Conservation (phyloP, 92 coral and sea anemone genomes). For the Scolanthus callimorphus region DNA sequence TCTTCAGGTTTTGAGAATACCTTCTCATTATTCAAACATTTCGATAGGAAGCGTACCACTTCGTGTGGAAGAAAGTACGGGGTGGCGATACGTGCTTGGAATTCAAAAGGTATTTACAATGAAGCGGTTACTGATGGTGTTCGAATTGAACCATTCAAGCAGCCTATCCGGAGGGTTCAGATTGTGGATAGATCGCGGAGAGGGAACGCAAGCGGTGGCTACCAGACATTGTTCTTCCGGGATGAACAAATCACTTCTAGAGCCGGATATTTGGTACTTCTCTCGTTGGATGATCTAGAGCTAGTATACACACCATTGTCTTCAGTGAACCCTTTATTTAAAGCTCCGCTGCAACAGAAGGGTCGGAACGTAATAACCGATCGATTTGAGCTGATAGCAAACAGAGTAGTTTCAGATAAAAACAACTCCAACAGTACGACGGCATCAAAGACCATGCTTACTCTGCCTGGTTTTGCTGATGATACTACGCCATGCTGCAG, state of each 20-base stretch:
- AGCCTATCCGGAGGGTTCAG: slow-evolving; percentile 9
- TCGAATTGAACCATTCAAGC: slow-evolving; percentile 42
- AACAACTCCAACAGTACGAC: slow-evolving; percentile 6
- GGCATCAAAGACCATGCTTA: slow-evolving; percentile 5
- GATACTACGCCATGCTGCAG: slow-evolving; percentile 65
- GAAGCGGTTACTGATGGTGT: slow-evolving; percentile 81
- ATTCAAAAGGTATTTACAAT: slow-evolving; percentile 62
- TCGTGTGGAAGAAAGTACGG: slow-evolving; percentile 24
- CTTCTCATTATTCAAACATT: slow-evolving; percentile 51
- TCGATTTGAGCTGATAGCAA: slow-evolving; percentile 5
- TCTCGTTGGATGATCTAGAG: slow-evolving; percentile 49
- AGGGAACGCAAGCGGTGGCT: slow-evolving; percentile 50
- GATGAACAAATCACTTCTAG: slow-evolving; percentile 28
- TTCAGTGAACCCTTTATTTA: slow-evolving; percentile 2
- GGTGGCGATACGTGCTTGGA: slow-evolving; percentile 68
- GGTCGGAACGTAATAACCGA: slow-evolving; percentile 5
- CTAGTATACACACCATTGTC: too few species aligned
- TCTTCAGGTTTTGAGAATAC: slow-evolving; percentile 65
- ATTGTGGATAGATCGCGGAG: slow-evolving; percentile 55
- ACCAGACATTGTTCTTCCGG: slow-evolving; percentile 50
- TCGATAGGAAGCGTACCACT: slow-evolving; percentile 49
- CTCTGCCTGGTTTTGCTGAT: slow-evolving; percentile 60
- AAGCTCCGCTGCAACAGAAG: slow-evolving; percentile 2
- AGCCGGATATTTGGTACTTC: slow-evolving; percentile 38
- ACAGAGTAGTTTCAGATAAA: slow-evolving; percentile 12